Evolutionary conservation across 1,140 invertebrate species (phyloP).

Genomic region (Drosophila ironensis): DNA sequence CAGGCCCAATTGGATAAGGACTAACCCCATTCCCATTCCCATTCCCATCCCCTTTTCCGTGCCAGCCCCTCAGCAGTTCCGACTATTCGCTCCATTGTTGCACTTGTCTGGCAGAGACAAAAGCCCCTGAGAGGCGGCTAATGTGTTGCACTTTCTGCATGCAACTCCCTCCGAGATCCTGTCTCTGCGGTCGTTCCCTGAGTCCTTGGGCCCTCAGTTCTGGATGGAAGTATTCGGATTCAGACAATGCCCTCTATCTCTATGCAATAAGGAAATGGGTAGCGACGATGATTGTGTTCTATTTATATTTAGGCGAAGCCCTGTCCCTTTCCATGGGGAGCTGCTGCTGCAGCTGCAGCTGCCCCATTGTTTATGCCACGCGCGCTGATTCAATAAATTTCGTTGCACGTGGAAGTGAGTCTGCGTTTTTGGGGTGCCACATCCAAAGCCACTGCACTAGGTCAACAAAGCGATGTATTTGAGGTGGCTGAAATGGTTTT

Average conservation of each 20-base stretch:
- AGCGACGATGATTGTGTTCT: conserved; percentile 32
- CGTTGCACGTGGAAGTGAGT: conserved; percentile 23
- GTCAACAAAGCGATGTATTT: background rate
- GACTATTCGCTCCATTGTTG: conserved; percentile 36
- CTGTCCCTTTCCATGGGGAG: conserved; percentile 36
- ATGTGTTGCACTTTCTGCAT: conserved; percentile 63
- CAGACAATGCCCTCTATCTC: conserved; percentile 26
- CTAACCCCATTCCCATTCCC: background rate
- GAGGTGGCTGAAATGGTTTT: background rate
- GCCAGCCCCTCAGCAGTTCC: no score
- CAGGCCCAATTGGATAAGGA: conserved; percentile 38
- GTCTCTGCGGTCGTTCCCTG: background rate
- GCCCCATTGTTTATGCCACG: conserved; percentile 63
- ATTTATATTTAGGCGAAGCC: conserved; percentile 57
- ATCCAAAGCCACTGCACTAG: conserved; percentile 9
- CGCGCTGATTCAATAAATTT: conserved; percentile 65
- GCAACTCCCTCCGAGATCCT: background rate
- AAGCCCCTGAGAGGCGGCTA: conserved; percentile 50
- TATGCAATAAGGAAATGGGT: conserved; percentile 34
- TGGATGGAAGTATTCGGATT: conserved; percentile 8
- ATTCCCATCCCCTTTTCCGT: background rate
- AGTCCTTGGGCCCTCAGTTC: background rate
- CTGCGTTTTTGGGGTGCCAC: conserved; percentile 29
- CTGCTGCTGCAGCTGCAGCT: conserved; percentile 4
- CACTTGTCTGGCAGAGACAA: conserved; percentile 47